Base-by-base conservation (phyloP, 2,113 vertebrate genomes). In the Etia nguti region DNA sequence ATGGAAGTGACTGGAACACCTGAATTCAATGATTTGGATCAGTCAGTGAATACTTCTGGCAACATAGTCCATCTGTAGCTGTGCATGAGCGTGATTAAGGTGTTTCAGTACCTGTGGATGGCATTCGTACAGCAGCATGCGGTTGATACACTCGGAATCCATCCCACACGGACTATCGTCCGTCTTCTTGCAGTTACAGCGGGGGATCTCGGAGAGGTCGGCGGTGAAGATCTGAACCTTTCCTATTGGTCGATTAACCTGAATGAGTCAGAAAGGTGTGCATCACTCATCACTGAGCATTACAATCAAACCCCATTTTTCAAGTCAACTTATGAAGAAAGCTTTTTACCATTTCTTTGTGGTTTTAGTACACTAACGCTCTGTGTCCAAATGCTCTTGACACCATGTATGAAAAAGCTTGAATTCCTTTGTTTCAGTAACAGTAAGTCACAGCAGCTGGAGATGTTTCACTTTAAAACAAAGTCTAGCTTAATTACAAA, bases 141-240 rank as follows among this genome's bases (percentile, higher is more conserved):
- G 98, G 92, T 99, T 99, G 95, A 99, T 98, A 94, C 99, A 99
- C 90, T 99, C 99, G 0, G 99, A 99, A 90, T 99, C 99, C 84
- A 97, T 96, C 15, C 99, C 98, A 2, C 99, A 99, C 0, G 99
- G 98, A 83, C 96, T 98, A 90, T 99, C 98, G 11, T 99, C 98
- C 0, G 97, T 93, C 1, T 97, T 97, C 88, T 99, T 99, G 91
- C 99, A 99, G 96, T 99, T 99, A 90, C 99, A 99, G 6, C 98
- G 97, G 0, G 99, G 98, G 29, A 99, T 98, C 95, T 99, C 98
- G 0, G 99, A 98, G 2, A 99, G 94, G 95, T 99, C 99, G 2
- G 98, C 99, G 0, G 97, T 98, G 84, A 98, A 97, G 93, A 99
- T 99, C 96, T 99, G 98, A 80, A 99, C 98, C 92, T 99, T 98